Evolutionary conservation across 2,888 invertebrate genomes (phyloP).

Genomic region (Frankliniella intonsa): DNA sequence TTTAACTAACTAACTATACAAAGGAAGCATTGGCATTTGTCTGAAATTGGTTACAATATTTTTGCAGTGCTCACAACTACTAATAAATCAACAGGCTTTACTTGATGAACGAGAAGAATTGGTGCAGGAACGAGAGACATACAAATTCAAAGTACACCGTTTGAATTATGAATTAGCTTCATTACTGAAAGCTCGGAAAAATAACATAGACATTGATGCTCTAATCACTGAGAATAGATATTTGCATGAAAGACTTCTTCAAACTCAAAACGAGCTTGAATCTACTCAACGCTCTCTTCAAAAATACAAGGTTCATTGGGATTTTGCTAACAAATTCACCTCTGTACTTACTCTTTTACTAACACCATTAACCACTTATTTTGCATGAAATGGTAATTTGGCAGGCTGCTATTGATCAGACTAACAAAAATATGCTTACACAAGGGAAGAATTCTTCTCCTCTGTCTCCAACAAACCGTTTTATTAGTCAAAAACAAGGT

Average conservation of each 20-base stretch:
- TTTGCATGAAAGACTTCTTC: slow-evolving; percentile 73
- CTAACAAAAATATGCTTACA: slow-evolving; percentile 31
- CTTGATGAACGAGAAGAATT: slow-evolving; percentile 82
- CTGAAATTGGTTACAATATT: slow-evolving; percentile 48
- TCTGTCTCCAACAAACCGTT: slow-evolving; percentile 50
- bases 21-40: not conserved
- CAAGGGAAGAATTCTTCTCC: slow-evolving; percentile 30
- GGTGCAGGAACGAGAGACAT: slow-evolving; percentile 73
- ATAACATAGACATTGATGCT: slow-evolving; percentile 67
- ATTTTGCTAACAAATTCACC: slow-evolving; percentile 13
- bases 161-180: slow-evolving; percentile 74
- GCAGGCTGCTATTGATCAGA: slow-evolving; percentile 29
- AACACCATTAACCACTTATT: slow-evolving; percentile 4
- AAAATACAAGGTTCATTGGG: slow-evolving; percentile 64
- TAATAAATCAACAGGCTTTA: slow-evolving; percentile 69
- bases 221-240: slow-evolving; percentile 74
- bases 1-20: too few relatives aligned
- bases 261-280: slow-evolving; percentile 73
- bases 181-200: slow-evolving; percentile 55
- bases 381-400: slow-evolving; percentile 9
- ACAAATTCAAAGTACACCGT: slow-evolving; percentile 75
- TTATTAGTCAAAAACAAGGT: slow-evolving; percentile 81
- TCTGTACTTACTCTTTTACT: not conserved
- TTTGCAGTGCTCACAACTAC: slow-evolving; percentile 54
- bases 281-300: slow-evolving; percentile 65